Evolutionary conservation across 2,888 invertebrate genomes (phyloP).

Genomic region (Schizaphis graminum): DNA sequence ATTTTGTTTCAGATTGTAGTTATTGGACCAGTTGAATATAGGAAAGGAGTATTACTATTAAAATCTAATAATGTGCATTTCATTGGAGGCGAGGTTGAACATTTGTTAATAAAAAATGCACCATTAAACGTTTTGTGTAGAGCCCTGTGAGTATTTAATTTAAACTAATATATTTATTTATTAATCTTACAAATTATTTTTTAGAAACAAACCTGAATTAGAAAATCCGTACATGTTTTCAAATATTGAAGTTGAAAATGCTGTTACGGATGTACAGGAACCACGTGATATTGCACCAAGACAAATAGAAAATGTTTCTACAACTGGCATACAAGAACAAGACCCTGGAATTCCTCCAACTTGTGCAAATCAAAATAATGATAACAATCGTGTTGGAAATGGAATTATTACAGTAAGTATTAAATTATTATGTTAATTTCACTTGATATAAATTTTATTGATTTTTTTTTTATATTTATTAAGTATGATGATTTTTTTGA

Average conservation of each 20-base stretch:
- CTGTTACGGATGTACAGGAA: slow-evolving; percentile 23
- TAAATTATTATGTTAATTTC: neutral
- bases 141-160: slow-evolving; percentile 69
- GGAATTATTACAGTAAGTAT: slow-evolving; percentile 39
- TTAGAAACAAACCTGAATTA: slow-evolving; percentile 52
- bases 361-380: slow-evolving; percentile 34
- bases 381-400: neutral
- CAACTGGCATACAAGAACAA: neutral
- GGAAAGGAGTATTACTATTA: slow-evolving; percentile 72
- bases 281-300: neutral
- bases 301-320: slow-evolving; percentile 22
- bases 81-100: slow-evolving; percentile 73
- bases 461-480: neutral
- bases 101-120: slow-evolving; percentile 70
- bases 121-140: slow-evolving; percentile 70
- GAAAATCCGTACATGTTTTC: slow-evolving; percentile 60
- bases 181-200: neutral
- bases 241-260: slow-evolving; percentile 51
- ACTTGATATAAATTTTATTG: neutral
- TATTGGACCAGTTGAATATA: slow-evolving; percentile 72
- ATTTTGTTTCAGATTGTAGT: slow-evolving; percentile 72
- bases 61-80: slow-evolving; percentile 71
- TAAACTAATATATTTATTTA: neutral
- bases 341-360: neutral
- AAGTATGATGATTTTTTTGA: slow-evolving; percentile 65